A percentile compares a stretch with the other conserved stretches of the same genome.
phyloP scores from a whole-genome alignment of 2,888 invertebrate genomes.

The Crematogaster levior region DNA sequence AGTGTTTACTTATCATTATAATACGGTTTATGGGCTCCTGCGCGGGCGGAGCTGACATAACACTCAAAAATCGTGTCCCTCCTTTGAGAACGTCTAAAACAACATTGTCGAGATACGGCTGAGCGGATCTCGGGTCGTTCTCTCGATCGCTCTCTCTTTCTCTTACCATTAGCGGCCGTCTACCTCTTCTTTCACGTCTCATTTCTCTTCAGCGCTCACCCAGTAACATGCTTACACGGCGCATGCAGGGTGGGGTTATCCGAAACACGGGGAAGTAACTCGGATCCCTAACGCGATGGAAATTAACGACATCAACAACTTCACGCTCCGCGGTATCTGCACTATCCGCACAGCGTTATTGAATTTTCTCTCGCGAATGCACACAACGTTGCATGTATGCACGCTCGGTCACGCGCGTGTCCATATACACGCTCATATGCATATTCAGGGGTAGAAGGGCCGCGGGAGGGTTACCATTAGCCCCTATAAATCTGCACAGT shows the following conservation, averaged over 20 bases:
- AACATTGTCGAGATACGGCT: conserved; percentile 69
- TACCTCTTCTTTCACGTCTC: conserved; percentile 69
- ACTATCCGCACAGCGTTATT: conserved; percentile 57
- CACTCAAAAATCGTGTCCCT: conserved; percentile 69
- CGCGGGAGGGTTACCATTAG: conserved; percentile 54
- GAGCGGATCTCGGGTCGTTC: conserved; percentile 62
- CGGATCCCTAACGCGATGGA: conserved; percentile 70
- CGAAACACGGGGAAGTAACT: conserved; percentile 61
- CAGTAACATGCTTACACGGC: conserved; percentile 57
- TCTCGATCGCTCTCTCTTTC: conserved; percentile 17
- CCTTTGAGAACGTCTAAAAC: conserved; percentile 76
- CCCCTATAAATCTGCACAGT: conserved; percentile 59
- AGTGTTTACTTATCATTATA: conserved; percentile 76
- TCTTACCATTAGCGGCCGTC: conserved; percentile 12
- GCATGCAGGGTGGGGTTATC: conserved; percentile 47
- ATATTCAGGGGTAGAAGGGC: conserved; percentile 6
- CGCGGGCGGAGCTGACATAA: conserved; percentile 71
- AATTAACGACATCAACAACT: conserved; percentile 75
- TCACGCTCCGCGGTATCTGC: conserved; percentile 51
- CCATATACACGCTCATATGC: conserved; percentile 35
- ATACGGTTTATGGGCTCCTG: conserved; percentile 67
- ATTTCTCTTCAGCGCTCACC: conserved; percentile 61
- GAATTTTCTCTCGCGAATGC: conserved; percentile 62
- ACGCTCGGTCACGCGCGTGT: conserved; percentile 19
- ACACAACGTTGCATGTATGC: conserved; percentile 1